phyloP scores from a whole-genome alignment of 2,888 invertebrate species.

The Trichogramma evanescens region DNA sequence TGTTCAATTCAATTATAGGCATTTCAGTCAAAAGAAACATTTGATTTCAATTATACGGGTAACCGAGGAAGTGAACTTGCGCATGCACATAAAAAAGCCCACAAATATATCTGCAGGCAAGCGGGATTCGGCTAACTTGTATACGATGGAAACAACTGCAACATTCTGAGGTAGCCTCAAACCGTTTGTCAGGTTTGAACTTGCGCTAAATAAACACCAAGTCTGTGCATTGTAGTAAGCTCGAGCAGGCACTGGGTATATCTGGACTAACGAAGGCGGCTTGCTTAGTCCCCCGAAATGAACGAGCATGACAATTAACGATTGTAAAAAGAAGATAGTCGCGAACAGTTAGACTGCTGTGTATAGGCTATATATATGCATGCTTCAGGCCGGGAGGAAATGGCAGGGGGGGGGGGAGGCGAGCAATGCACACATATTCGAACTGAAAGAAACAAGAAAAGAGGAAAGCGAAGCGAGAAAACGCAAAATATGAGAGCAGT shows the following conservation, averaged over 20 bases:
- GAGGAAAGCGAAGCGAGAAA: conserved; percentile 29
- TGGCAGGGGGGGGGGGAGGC: conserved; percentile 2
- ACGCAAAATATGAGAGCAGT: conserved; percentile 47
- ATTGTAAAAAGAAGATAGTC: conserved; percentile 32
- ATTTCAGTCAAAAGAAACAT: too few species aligned
- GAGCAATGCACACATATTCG: background rate
- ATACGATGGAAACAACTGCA: background rate
- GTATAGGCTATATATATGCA: conserved; percentile 19
- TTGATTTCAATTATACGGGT: too few species aligned
- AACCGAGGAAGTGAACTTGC: too few species aligned
- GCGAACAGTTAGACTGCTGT: conserved; percentile 14
- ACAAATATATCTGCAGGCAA: too few species aligned
- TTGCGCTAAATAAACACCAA: conserved; percentile 42
- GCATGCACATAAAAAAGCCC: too few species aligned
- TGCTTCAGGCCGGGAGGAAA: conserved; percentile 27
- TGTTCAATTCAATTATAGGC: too few species aligned
- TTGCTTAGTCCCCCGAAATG: conserved; percentile 43
- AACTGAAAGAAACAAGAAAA: conserved; percentile 30
- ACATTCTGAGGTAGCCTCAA: conserved; percentile 10
- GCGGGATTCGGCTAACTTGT: background rate
- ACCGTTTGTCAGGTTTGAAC: conserved; percentile 36
- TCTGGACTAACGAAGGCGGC: conserved; percentile 17
- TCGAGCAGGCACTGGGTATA: too few species aligned
- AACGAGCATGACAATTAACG: conserved; percentile 45
- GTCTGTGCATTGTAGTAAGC: conserved; percentile 23